phyloP scores from a whole-genome alignment of 2,113 vertebrate genomes.

The Cranoglanis bouderius region DNA sequence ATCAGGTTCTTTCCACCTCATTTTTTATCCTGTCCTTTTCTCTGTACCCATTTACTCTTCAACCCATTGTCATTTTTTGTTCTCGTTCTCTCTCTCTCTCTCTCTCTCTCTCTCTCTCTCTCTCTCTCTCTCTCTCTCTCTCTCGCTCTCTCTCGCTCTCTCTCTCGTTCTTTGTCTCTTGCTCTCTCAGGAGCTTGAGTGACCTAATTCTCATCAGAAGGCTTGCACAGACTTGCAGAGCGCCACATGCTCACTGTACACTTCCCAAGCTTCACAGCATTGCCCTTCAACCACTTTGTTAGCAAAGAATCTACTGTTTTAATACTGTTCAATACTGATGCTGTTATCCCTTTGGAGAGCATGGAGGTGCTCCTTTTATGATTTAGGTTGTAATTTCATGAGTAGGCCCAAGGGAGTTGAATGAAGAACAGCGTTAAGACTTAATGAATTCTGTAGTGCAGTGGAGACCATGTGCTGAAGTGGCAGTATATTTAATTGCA shows the following conservation, averaged over 20 bases:
- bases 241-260: conserved; percentile 45
- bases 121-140: conserved; percentile 41
- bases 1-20: neutral
- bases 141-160: conserved; percentile 34
- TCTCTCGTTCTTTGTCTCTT: conserved; percentile 38
- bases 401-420: neutral
- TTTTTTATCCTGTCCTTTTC: conserved; percentile 14
- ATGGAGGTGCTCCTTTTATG: neutral
- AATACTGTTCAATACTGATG: neutral
- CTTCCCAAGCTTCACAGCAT: conserved; percentile 25
- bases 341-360: neutral
- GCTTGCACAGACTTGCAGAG: conserved; percentile 39
- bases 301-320: neutral
- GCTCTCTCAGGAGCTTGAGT: conserved; percentile 49
- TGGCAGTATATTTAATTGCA: neutral
- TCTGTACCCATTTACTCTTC: conserved; percentile 18
- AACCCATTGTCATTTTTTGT: conserved; percentile 31
- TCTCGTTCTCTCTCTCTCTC: conserved; percentile 41
- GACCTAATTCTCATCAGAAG: conserved; percentile 57
- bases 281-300: neutral
- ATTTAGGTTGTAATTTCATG: neutral
- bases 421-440: conserved; percentile 7
- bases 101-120: conserved; percentile 37
- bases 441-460: conserved; percentile 19
- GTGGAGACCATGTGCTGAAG: conserved; percentile 29